Conservation (phyloP, 2,113 vertebrate species). For the Salvator merianae region DNA sequence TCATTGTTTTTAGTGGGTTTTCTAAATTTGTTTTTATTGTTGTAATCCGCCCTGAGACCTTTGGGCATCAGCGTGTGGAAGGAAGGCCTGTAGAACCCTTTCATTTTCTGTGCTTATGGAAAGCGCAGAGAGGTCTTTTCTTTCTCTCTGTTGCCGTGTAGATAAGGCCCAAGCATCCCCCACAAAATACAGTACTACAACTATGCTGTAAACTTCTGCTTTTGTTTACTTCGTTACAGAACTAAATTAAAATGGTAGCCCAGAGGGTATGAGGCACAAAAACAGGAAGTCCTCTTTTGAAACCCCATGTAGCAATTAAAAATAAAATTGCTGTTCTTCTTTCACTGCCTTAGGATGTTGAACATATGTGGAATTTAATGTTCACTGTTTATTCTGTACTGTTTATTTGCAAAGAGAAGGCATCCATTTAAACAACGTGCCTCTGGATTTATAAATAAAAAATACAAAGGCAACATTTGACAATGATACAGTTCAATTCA, state of each 20-base stretch:
- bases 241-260: constrained; percentile 24
- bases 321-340: constrained; percentile 13
- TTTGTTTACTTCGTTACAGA: not conserved
- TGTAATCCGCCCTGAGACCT: too few species aligned
- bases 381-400: not conserved
- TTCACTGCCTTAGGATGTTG: constrained; percentile 2
- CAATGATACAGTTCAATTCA: constrained; percentile 4
- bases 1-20: too few species aligned
- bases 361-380: not conserved
- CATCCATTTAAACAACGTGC: constrained; percentile 18
- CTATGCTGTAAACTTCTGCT: not conserved
- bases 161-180: not conserved
- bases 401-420: not conserved
- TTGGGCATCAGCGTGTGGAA: too few species aligned
- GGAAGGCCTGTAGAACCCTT: too few species aligned
- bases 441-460: constrained; percentile 23
- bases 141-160: too few species aligned
- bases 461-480: constrained; percentile 14
- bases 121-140: too few species aligned
- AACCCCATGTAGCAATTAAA: not conserved
- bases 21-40: too few species aligned
- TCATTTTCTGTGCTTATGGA: too few species aligned
- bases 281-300: not conserved
- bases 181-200: not conserved
- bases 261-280: not conserved